Evolutionary conservation across 1,140 invertebrate species (phyloP).

Genomic region (Vanessa atalanta): DNA sequence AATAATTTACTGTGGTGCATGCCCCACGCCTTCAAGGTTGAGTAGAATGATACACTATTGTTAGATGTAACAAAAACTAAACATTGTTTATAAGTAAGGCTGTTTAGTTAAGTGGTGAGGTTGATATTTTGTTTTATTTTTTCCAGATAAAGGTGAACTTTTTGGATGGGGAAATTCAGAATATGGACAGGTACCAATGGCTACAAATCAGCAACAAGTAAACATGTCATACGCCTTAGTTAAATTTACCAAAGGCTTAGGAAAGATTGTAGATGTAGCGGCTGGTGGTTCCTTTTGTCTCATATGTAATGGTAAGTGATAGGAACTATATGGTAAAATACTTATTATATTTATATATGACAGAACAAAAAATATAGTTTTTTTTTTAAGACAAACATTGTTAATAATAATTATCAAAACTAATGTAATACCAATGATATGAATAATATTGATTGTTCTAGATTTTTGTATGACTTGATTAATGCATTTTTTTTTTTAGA

Average conservation of each 20-base stretch:
- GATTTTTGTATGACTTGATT: background rate
- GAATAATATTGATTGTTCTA: background rate
- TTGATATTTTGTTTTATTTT: background rate
- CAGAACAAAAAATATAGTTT: too few relatives aligned
- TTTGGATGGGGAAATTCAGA: conserved; percentile 99
- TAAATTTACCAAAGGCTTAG: conserved; percentile 83
- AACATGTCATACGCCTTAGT: conserved; percentile 86
- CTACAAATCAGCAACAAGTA: conserved; percentile 82
- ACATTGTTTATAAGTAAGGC: too few relatives aligned
- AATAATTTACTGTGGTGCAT: too few relatives aligned
- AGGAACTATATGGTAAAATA: background rate
- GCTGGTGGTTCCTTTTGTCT: conserved; percentile 93
- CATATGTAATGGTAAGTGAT: conserved; percentile 86
- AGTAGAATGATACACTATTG: too few relatives aligned
- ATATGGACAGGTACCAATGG: conserved; percentile 89
- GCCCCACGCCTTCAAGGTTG: too few relatives aligned
- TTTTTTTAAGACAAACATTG: too few relatives aligned
- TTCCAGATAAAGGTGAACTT: conserved; percentile 92
- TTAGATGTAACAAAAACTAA: too few relatives aligned
- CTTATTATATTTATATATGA: too few relatives aligned
- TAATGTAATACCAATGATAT: background rate
- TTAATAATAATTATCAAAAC: too few relatives aligned
- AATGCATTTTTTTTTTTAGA: conserved; percentile 78
- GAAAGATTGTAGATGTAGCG: conserved; percentile 91
- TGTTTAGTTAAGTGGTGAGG: too few relatives aligned